Percentiles rank a stretch among this genome's conserved stretches.
Evolutionary conservation across 2,888 invertebrate species (phyloP).

Genomic region (Megaustenia siamemsis): DNA sequence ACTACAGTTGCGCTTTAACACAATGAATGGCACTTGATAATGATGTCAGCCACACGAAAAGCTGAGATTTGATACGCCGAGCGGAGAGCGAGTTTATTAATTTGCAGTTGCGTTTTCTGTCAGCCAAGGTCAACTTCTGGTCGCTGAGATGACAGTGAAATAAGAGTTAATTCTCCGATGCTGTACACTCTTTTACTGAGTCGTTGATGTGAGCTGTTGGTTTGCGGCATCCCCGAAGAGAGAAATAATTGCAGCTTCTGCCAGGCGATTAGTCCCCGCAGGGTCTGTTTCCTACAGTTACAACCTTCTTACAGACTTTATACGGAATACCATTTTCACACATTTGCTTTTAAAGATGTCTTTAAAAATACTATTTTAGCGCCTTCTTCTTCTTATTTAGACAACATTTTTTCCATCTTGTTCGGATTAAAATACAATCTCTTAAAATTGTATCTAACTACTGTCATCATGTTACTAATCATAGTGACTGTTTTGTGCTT

Average conservation of each 20-base stretch:
- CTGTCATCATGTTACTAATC: no score
- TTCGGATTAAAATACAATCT: no score
- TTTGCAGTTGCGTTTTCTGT: not conserved
- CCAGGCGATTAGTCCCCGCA: conserved; percentile 46
- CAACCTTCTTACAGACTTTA: conserved; percentile 2
- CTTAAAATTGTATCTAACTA: no score
- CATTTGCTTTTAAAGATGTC: no score
- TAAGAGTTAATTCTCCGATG: not conserved
- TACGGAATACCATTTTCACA: conserved; percentile 16
- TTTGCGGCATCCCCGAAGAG: conserved; percentile 48
- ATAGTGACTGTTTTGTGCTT: no score
- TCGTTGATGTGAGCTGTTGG: conserved; percentile 40
- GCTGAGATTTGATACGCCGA: no score
- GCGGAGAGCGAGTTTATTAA: not conserved
- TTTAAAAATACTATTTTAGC: no score
- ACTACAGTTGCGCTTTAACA: no score
- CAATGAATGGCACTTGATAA: no score
- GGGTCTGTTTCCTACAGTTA: conserved; percentile 37
- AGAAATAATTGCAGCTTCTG: conserved; percentile 50
- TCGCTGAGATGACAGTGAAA: not conserved
- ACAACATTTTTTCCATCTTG: no score
- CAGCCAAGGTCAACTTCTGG: not conserved
- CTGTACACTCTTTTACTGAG: conserved; percentile 9
- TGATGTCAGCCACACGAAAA: no score
- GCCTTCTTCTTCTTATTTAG: conserved; percentile 7